Base-by-base conservation (phyloP, 1,140 invertebrate genomes). In the Atta cephalotes region DNA sequence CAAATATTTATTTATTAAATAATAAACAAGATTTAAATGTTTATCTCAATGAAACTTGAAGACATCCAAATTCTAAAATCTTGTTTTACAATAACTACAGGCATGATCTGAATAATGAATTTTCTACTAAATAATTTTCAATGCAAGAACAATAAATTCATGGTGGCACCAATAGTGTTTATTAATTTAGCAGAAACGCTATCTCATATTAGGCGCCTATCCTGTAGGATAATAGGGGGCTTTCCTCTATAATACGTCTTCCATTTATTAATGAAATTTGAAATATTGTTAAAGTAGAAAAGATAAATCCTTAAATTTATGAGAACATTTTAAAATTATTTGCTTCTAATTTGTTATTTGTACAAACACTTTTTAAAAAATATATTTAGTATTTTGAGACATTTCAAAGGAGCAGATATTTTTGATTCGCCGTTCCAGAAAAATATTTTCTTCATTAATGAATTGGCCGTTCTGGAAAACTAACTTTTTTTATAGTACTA, bases 401-500 rank as follows among this genome's bases (percentile, higher is more conserved):
- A 25, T 66, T 79, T 66, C 7, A 25, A 62, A 49, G 18, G 7
- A 60, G 35, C 35, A 45, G 39, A 74, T 49, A 60, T 74, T 82
- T 49, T 82, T 60, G 53, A 21, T 62, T n/a, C 10, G 16, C 35
- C 21, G 18, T 35, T 56, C 31, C 16, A 74, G 25, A 35, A 62
- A 74, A 74, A 51, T 49, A 9, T 76, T 3, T 62, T 51, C 25
- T 74, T 35, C 70, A 84, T 84, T 84, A 84, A 84, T 76, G 39
- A 74, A n/a, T 31, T 74, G 60, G 39, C 25, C 25, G 70, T 45
- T 21, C 39, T 84, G 60, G 39, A 51, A 60, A 84, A 84, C 56
- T 82, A 66, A 63, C 49, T 79, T 85, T 76, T 45, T 89, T 89
- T 84, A 74, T 85, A 77, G 35, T 65, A 77, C 58, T 74, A 71